Percentiles rank a stretch among this genome's conserved stretches.
Conservation (phyloP, 2,797 vertebrate species). For the Phrynocephalus guinanensis region DNA sequence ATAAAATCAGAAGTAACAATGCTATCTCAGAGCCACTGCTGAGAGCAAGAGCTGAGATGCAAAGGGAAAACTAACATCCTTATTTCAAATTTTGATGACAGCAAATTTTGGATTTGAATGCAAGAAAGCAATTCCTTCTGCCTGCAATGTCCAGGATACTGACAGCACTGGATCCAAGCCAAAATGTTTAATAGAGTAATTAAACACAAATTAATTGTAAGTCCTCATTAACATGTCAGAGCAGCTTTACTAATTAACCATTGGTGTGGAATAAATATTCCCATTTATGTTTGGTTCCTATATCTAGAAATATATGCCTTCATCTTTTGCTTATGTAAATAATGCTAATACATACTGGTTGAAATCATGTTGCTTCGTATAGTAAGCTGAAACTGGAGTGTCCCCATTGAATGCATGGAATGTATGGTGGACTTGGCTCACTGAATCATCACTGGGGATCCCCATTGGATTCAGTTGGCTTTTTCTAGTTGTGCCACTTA, state of each 20-base stretch:
- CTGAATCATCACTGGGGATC: too few relatives aligned
- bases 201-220: background rate
- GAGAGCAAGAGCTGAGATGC: background rate
- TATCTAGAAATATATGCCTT: too few relatives aligned
- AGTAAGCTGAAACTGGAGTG: too few relatives aligned
- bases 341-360: background rate
- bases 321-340: background rate
- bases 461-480: too few relatives aligned
- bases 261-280: background rate
- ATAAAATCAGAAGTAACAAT: background rate
- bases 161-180: background rate
- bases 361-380: too few relatives aligned
- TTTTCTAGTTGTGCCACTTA: too few relatives aligned
- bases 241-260: background rate
- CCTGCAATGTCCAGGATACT: too few relatives aligned
- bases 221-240: too few relatives aligned
- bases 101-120: background rate
- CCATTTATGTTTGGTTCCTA: background rate
- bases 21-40: slow-evolving; percentile 13
- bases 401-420: too few relatives aligned
- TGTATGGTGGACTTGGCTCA: too few relatives aligned
- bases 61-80: background rate
- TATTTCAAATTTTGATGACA: slow-evolving; percentile 35
- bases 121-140: too few relatives aligned
- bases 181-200: background rate